Percentiles rank a stretch among this genome's conserved stretches.
These are phyloP conservation scores for Polymixis flavicincta DNA, from an alignment of 2,888 invertebrate genomes.

Conservation along the genomic window DNA sequence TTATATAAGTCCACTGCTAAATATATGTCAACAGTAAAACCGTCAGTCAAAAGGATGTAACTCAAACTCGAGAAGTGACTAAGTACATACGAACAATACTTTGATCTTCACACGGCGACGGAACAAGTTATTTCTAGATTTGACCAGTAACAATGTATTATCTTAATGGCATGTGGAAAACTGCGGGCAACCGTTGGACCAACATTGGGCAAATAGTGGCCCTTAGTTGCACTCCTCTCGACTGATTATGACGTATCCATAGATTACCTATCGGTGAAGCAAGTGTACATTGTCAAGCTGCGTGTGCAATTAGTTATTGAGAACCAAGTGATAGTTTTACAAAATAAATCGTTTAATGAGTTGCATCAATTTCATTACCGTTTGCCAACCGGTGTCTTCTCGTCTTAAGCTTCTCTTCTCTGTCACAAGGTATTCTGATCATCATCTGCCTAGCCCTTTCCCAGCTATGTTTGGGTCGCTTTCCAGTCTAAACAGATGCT, in stretches of 20 bases:
- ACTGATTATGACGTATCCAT: conserved; percentile 9
- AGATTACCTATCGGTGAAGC: background rate
- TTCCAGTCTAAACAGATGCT: background rate
- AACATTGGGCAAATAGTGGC: conserved; percentile 7
- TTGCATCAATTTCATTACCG: background rate
- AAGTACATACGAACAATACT: conserved; percentile 46
- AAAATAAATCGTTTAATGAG: background rate
- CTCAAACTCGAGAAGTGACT: background rate
- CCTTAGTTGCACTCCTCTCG: background rate
- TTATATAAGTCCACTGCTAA: background rate
- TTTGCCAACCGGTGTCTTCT: conserved; percentile 1
- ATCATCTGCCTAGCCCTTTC: background rate
- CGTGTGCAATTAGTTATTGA: background rate
- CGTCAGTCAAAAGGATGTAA: conserved; percentile 14
- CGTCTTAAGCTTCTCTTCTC: too few species aligned
- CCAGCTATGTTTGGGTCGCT: background rate
- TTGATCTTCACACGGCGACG: conserved; percentile 61
- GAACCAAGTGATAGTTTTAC: background rate
- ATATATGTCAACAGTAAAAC: background rate
- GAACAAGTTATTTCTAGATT: conserved; percentile 51
- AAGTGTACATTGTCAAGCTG: background rate
- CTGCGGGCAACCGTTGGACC: background rate
- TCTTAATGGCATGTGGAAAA: conserved; percentile 36
- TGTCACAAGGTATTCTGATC: background rate
- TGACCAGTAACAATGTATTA: conserved; percentile 45